Base-by-base conservation (phyloP, 2,888 invertebrate genomes). In the Drosophila testacea region DNA sequence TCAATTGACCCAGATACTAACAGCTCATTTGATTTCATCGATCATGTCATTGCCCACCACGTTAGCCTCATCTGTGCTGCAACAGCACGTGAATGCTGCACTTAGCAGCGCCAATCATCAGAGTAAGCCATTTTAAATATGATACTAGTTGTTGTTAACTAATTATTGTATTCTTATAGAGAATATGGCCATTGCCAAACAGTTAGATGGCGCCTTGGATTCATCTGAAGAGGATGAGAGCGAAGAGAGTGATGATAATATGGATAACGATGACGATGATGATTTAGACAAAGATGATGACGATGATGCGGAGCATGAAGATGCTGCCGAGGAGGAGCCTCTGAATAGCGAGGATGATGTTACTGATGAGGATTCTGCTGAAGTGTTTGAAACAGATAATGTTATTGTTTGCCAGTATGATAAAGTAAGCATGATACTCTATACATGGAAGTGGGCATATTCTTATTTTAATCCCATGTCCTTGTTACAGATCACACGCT, bases 351-450 rank as follows among this genome's bases (percentile, higher is more conserved):
- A 96, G 88, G 99, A 99, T 93, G 99, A 99, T 93, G 98, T 99
- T 6, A 98, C 98, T 52, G 99, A 99, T 92, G 99, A 98, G 90
- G 97, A 98, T 91, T 96, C 97, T 0, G 94, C 96, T 73, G 98
- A 99, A 92, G 94, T 99, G 92, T 99, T 99, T 93, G 99, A 99
- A 89, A 98, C 99, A 44, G 99, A 99, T 86, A 99, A 99, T 94
- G 99, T 99, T 65, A 98, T 99, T 72, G 99, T 99, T 68, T 99
- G 99, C 93, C 99, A 99, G 93, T 99, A 99, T 93, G 99, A 99
- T 93, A 99, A 99, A 95, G 97, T 97, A 92, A 79, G 48, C 4
- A 6, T 4, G 1, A 36, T 22, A 28, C 7, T 10, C 7, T 6
- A 11, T 9, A 38, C 6, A n/a, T 6, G n/a, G 3, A 34, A 11